Percentiles rank a stretch among this genome's conserved stretches.
Evolutionary conservation across 2,113 vertebrate genomes (phyloP).

Genomic region (Mustelus asterias): DNA sequence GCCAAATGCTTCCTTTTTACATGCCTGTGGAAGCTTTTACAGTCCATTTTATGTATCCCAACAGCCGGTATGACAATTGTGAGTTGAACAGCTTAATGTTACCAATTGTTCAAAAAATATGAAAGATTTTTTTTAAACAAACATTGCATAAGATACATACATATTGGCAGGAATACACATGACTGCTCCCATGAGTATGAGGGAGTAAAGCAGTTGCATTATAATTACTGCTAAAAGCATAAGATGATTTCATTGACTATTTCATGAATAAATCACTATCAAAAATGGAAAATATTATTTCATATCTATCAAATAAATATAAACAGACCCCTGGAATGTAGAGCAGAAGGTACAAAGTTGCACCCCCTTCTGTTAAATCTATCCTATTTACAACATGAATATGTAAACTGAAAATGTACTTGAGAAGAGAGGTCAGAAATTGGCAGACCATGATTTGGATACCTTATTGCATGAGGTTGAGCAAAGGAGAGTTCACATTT

Average conservation of each 20-base stretch:
- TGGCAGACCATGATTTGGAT: too few relatives aligned
- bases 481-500: too few relatives aligned
- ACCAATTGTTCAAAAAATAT: not conserved
- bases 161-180: not conserved
- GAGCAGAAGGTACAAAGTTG: not conserved
- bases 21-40: too few relatives aligned
- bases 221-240: not conserved
- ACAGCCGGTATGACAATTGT: slow-evolving; percentile 32
- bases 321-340: not conserved
- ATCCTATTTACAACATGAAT: not conserved
- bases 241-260: not conserved
- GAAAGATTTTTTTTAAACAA: not conserved
- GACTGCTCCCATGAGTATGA: not conserved
- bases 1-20: too few relatives aligned
- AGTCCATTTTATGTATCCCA: slow-evolving; percentile 38
- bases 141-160: not conserved
- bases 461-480: too few relatives aligned
- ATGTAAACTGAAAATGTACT: too few relatives aligned
- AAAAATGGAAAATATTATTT: slow-evolving; percentile 12
- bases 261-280: not conserved
- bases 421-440: too few relatives aligned
- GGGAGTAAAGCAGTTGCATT: not conserved
- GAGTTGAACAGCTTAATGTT: not conserved
- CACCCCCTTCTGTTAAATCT: not conserved
- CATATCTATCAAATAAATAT: not conserved